Evolutionary conservation across 2,113 vertebrate species (phyloP).

Genomic region (Dasyurus viverrinus): DNA sequence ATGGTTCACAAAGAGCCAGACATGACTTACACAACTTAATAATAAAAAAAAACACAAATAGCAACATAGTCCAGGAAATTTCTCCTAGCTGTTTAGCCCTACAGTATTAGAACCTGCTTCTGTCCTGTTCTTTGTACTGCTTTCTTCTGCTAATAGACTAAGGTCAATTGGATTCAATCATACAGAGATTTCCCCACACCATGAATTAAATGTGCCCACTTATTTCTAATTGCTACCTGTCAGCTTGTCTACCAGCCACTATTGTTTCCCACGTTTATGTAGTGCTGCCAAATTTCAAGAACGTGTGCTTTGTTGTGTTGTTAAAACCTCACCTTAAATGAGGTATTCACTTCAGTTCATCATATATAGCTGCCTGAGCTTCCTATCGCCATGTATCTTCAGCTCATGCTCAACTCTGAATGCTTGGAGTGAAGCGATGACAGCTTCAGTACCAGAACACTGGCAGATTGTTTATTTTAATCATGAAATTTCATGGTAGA

Average conservation of each 20-base stretch:
- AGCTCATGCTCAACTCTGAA: conserved; percentile 1
- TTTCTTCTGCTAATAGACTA: not conserved
- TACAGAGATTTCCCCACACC: not conserved
- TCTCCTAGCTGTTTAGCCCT: too few species aligned
- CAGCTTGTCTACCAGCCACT: not conserved
- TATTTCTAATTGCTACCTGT: not conserved
- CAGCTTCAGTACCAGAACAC: not conserved
- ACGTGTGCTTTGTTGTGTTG: not conserved
- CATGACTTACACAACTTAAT: too few species aligned
- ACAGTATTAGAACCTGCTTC: too few species aligned
- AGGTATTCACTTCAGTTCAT: not conserved
- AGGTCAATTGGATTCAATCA: not conserved
- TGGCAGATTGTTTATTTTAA: too few species aligned
- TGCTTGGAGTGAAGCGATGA: not conserved
- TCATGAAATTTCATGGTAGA: not conserved
- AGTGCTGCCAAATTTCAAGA: not conserved
- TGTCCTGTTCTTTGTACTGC: too few species aligned
- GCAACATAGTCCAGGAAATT: too few species aligned
- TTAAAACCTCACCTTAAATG: not conserved
- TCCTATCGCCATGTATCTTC: not conserved
- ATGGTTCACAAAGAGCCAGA: too few species aligned
- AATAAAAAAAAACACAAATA: too few species aligned
- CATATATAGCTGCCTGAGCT: not conserved
- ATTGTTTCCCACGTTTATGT: not conserved
- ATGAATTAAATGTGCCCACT: not conserved